These are phyloP conservation scores for Pachymerium ferrugineum DNA, from an alignment of 2,888 invertebrate genomes.

Conservation along the genomic window DNA sequence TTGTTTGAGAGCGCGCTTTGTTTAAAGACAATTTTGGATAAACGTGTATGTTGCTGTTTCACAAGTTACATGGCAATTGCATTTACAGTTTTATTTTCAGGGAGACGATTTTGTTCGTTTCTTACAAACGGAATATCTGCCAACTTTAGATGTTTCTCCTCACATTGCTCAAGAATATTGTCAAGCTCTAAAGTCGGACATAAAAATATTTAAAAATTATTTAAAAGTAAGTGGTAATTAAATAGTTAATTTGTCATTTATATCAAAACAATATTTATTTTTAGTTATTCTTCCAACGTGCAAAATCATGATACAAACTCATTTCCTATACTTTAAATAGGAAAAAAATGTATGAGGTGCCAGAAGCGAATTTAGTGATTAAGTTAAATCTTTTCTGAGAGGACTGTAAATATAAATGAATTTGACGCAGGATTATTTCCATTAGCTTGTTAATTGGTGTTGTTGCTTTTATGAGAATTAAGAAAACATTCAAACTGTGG, in stretches of 20 bases:
- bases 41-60: constrained; percentile 40
- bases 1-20: constrained; percentile 45
- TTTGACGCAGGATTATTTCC: too few relatives aligned
- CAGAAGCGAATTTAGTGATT: neutral
- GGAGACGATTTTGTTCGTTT: constrained; percentile 50
- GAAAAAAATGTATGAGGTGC: neutral
- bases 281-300: constrained; percentile 37
- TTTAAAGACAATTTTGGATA: constrained; percentile 43
- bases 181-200: constrained; percentile 48
- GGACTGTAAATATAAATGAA: too few relatives aligned
- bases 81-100: constrained; percentile 39
- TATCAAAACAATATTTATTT: constrained; percentile 24
- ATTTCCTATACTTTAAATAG: neutral
- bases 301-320: constrained; percentile 29
- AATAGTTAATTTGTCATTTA: neutral
- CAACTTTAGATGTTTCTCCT: constrained; percentile 47
- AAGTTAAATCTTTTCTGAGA: neutral
- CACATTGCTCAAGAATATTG: constrained; percentile 49
- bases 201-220: constrained; percentile 50
- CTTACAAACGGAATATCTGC: constrained; percentile 49
- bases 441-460: too few relatives aligned
- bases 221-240: constrained; percentile 46
- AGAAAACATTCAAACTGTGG: too few relatives aligned
- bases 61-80: too few relatives aligned
- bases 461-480: too few relatives aligned